Base-by-base conservation (phyloP, 2,113 vertebrate species). In the Hiodon tergisus region DNA sequence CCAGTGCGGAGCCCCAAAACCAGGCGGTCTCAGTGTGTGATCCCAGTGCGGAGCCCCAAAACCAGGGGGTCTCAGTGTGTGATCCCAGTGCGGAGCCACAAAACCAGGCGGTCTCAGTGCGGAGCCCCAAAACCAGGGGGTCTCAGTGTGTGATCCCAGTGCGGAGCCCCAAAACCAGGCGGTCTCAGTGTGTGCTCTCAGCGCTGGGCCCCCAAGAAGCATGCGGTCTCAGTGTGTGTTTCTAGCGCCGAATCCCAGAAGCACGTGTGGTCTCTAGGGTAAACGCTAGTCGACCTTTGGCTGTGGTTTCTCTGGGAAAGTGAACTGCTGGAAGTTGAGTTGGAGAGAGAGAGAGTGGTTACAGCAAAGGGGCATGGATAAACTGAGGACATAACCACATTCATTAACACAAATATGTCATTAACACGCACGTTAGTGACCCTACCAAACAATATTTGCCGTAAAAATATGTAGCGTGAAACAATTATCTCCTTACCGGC, bases 251-350 rank as follows among this genome's bases (percentile, higher is more conserved):
- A 71, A 6, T 51, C 67, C 52, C 17, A 46, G 53, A 66, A 66
- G 31, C 63, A 57, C 50, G 16, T 31, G 9, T 4, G 31, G 17
- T n/a, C 71, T 73, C 69, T 57, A 67, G 52, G 63, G 52, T 66
- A 77, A 53, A 47, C 8, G 31, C 5, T 14, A 8, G 55, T 46
- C 63, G 16, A 16, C n/a, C 62, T 50, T 67, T 60, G 51, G 62
- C 62, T 52, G 2, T 66, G 52, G 16, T 65, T 72, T 77, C 76
- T 16, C 75, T 86, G 80, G 79, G 79, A 83, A 83, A 81, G 68
- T 81, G 80, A 75, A 65, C 54, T 61, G 72, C 73, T 73, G 74
- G 65, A 78, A 67, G 76, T 76, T 77, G 63, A 51, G 50, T 53
- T 14, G 73, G 80, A 69, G 72, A 67, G 76, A 67, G 2, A 72